Base-by-base conservation (phyloP, 2,888 invertebrate species). In the Leucozona laternaria region DNA sequence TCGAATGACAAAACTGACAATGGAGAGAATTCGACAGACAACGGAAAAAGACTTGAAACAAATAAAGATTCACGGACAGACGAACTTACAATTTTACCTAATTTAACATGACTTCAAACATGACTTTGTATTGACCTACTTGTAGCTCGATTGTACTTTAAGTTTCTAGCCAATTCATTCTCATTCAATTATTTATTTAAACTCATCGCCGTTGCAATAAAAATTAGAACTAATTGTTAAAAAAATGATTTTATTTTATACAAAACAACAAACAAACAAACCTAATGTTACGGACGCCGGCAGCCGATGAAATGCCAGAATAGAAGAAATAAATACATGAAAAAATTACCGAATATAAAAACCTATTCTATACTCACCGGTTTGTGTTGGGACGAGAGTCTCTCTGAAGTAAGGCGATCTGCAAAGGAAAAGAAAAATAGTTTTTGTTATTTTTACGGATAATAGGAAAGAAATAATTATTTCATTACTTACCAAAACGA, bases 151-250 rank as follows among this genome's bases (percentile, higher is more conserved):
- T 2, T 5, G 0, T 72, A 58, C 5, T 31, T 11, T 58, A 64
- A 76, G 60, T 48, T 57, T 34, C 17, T 53, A 81, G 76, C n/a
- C 71, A 71, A 75, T 75, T 71, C 76, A 58, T 66, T 31, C 15
- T 53, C 84, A 84, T 84, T 43, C 4, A 55, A 50, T 60, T 76
- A 84, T 84, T 84, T 84, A 84, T 84, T 84, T 34, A 2, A 34
- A 62, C 57, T 80, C 79, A 76, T 37, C 80, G 37, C 43, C 84
- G 72, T 71, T 45, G 11, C 60, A 53, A 50, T 58, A 58, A 77
- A 72, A 50, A 76, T 71, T 17, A 58, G 15, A 40, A 57, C 28
- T 48, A 66, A 13, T 64, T 28, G 5, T 15, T 28, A n/a, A 53
- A 53, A 25, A 64, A 25, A 6, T 13, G 40, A n/a, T 40, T 40